Evolutionary conservation across 2,113 vertebrate genomes (phyloP).

Genomic region (Phrynocephalus versicolor): DNA sequence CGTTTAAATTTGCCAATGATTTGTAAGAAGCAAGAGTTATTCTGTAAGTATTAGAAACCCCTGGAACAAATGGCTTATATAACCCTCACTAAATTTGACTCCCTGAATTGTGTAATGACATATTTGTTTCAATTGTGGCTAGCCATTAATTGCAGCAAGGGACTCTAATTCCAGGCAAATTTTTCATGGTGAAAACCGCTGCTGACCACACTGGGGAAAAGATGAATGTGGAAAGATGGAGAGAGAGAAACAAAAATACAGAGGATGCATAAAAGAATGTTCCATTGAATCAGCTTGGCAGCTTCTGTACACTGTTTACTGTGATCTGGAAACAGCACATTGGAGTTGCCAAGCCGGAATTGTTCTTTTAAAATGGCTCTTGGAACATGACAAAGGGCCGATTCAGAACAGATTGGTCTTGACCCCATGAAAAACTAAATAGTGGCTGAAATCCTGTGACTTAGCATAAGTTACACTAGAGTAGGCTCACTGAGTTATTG

Average conservation of each 20-base stretch:
- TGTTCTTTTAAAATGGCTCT: conserved; percentile 35
- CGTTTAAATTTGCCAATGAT: conserved; percentile 56
- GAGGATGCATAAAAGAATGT: not conserved
- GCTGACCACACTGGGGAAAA: fast-evolving
- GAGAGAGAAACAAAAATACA: not conserved
- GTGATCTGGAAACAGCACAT: not conserved
- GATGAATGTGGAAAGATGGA: not conserved
- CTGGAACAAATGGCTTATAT: not conserved
- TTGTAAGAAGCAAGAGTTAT: conserved; percentile 47
- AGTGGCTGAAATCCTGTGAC: not conserved
- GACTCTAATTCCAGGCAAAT: fast-evolving
- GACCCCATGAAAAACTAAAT: not conserved
- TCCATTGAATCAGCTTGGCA: not conserved
- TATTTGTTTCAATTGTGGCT: not conserved
- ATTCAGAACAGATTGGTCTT: not conserved
- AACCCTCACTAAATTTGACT: not conserved
- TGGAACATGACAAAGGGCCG: conserved; percentile 13
- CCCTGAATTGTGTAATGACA: not conserved
- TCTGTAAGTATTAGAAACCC: conserved; percentile 10
- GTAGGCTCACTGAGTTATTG: too few species aligned
- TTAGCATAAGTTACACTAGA: too few species aligned
- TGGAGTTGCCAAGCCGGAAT: not conserved
- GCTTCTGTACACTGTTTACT: conserved; percentile 2
- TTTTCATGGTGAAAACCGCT: not conserved
- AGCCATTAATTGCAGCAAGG: not conserved